A percentile compares a stretch with the other conserved stretches of the same genome.
phyloP scores from a whole-genome alignment of 2,113 vertebrate genomes.

The Oceanodroma tethys region DNA sequence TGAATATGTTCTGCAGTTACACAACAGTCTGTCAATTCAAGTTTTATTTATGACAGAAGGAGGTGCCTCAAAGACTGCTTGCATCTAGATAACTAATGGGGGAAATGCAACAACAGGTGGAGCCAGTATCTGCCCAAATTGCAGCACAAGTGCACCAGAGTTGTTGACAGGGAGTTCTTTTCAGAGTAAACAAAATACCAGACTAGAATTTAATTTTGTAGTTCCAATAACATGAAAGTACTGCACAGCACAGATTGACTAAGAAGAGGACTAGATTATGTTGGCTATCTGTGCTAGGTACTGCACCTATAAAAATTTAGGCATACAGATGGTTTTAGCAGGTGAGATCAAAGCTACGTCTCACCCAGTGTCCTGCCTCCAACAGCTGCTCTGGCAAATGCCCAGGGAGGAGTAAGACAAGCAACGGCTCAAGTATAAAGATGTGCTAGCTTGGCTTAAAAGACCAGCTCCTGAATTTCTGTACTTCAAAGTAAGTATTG shows the following conservation, averaged over 20 bases:
- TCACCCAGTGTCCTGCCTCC: background rate
- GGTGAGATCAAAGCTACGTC: background rate
- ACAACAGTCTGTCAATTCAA: background rate
- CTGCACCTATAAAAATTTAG: background rate
- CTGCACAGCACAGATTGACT: background rate
- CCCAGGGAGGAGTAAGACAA: background rate
- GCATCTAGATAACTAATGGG: background rate
- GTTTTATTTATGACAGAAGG: slow-evolving; percentile 11
- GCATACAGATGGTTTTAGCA: background rate
- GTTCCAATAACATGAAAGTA: background rate
- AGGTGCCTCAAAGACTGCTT: background rate
- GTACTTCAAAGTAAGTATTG: background rate
- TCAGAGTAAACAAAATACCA: background rate
- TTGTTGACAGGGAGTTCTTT: background rate
- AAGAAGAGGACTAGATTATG: background rate
- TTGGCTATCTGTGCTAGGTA: background rate
- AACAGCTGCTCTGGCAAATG: background rate
- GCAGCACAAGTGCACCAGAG: background rate
- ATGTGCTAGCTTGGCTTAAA: background rate
- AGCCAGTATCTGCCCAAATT: background rate
- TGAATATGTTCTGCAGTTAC: background rate
- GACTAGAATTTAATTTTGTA: background rate
- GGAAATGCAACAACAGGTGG: background rate
- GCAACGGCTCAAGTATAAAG: background rate
- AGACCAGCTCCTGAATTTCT: background rate